These are phyloP conservation scores for Cyclophora punctaria DNA, from an alignment of 2,888 invertebrate genomes.

Conservation along the genomic window DNA sequence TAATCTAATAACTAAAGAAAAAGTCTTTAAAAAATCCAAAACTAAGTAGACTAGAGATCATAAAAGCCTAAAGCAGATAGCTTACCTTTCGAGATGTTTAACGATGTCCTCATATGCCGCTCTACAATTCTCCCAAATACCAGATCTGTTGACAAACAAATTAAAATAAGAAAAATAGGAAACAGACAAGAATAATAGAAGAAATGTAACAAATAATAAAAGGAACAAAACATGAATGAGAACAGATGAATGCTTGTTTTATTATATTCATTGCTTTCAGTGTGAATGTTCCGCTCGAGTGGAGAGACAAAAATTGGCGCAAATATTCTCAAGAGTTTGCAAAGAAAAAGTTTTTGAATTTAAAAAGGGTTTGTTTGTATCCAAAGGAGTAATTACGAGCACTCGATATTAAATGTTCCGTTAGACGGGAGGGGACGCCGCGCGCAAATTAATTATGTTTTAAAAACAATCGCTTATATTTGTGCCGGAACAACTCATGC, in stretches of 20 bases:
- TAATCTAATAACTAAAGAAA: conserved; percentile 1
- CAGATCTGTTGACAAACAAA: conserved; percentile 80
- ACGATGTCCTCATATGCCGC: conserved; percentile 96
- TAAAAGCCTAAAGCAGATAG: conserved; percentile 16
- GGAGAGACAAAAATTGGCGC: conserved; percentile 36
- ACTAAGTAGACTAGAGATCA: conserved; percentile 1
- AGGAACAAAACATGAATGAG: conserved; percentile 26
- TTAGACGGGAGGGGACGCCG: conserved; percentile 59
- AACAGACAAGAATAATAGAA: conserved; percentile 31
- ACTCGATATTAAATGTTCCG: conserved; percentile 75
- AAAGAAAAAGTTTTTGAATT: conserved; percentile 54
- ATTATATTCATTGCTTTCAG: conserved; percentile 3
- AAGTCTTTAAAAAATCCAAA: neutral
- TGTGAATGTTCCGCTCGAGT: conserved; percentile 9
- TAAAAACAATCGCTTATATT: conserved; percentile 73
- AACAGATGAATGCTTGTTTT: conserved; percentile 26
- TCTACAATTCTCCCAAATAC: conserved; percentile 96
- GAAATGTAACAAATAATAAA: conserved; percentile 23
- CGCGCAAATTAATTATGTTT: conserved; percentile 72
- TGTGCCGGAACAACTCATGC: conserved; percentile 67
- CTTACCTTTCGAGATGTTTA: conserved; percentile 95
- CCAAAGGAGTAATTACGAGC: conserved; percentile 72
- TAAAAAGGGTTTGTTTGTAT: conserved; percentile 62
- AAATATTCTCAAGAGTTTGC: conserved; percentile 44
- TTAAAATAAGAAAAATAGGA: conserved; percentile 57